Percentiles rank a stretch among this genome's conserved stretches.
These are phyloP conservation scores for Hestina assimilis DNA, from an alignment of 1,140 invertebrate species.

Conservation along the genomic window DNA sequence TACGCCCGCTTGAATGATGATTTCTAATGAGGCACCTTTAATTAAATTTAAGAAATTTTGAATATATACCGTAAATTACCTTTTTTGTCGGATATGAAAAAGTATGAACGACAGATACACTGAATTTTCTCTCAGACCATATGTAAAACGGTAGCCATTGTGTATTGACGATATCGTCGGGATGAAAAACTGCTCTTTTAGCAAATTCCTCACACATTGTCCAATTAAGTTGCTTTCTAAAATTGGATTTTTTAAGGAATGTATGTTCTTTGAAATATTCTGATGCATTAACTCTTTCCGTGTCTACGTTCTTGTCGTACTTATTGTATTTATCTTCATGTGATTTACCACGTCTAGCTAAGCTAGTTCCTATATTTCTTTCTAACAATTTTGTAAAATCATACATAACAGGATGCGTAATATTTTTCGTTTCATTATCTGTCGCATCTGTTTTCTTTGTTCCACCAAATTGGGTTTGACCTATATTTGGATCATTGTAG, in stretches of 20 bases:
- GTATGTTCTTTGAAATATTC: conserved; percentile 19
- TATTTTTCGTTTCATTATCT: background rate
- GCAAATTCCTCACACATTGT: conserved; percentile 50
- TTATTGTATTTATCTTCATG: background rate
- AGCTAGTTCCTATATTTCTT: conserved; percentile 19
- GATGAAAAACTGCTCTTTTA: conserved; percentile 40
- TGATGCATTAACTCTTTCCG: background rate
- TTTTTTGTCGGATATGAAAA: conserved; percentile 48
- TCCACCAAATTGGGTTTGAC: background rate
- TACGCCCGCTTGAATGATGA: no score
- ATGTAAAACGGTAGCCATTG: conserved; percentile 56
- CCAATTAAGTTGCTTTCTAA: conserved; percentile 27
- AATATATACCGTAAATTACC: conserved; percentile 33
- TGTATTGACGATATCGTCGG: conserved; percentile 44
- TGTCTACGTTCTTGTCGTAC: background rate
- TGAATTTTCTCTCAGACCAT: conserved; percentile 30
- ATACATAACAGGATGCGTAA: background rate
- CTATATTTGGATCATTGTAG: conserved; percentile 18
- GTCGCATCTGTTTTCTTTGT: background rate
- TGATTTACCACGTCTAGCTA: background rate
- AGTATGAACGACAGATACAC: conserved; percentile 28
- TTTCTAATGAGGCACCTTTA: no score
- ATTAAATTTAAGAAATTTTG: no score
- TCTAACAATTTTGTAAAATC: conserved; percentile 27
- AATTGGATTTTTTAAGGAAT: conserved; percentile 16